Base-by-base conservation (phyloP, 2,888 invertebrate species). In the Yponomeuta sedellus region DNA sequence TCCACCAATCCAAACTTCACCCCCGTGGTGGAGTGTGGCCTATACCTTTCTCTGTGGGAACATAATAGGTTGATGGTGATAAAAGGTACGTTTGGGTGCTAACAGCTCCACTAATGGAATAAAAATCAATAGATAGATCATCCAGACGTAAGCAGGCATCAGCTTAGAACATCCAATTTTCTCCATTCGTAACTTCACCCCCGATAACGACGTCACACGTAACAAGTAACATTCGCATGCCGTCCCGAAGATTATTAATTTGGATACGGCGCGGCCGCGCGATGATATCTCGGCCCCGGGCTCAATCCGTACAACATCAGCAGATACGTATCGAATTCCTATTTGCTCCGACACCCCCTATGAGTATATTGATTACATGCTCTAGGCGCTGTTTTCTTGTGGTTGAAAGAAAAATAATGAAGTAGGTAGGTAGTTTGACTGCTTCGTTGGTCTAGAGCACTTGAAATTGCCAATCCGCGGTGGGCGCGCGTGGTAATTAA, bases 201-300 rank as follows among this genome's bases (percentile, higher is more conserved):
- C 22, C 63, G 8, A 19, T 63, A 44, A 63, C 44, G 59, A 58
- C 71, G 71, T 74, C 78, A 81, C 77, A 83, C 81, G 79, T 86
- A 87, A 85, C 86, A 80, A 83, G 76, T 19, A 52, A 61, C 52
- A 66, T 77, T 76, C 77, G 77, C 79, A 77, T 75, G 81, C 79
- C 82, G 77, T 28, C 12, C 44, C 40, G 19, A 63, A 65, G 67
- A 67, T 85, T 86, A 86, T 83, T 89, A 87, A 86, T 86, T 87
- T 85, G 88, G 89, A 89, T 89, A 87, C 81, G 82, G 80, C 25
- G 86, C 81, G 82, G 80, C 25, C 59, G 22, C 80, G 83, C 85
- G 81, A 74, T 73, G 70, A 79, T 82, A 85, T 85, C 82, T 67
- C 64, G 56, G 67, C 66, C 66, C 66, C 56, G 61, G 64, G 34